phyloP scores from a whole-genome alignment of 1,140 invertebrate species.

The Ips nitidus region DNA sequence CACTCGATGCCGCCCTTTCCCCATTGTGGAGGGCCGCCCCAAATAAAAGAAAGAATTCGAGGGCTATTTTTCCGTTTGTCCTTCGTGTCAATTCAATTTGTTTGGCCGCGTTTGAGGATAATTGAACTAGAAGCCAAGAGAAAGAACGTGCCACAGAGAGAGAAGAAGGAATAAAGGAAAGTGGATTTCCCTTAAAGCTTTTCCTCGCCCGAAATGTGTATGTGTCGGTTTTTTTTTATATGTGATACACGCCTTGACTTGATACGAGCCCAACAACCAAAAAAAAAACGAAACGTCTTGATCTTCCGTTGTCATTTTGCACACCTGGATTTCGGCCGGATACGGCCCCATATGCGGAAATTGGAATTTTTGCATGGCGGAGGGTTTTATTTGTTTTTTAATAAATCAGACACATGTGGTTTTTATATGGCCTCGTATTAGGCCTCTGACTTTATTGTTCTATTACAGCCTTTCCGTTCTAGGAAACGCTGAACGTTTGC shows the following conservation, averaged over 20 bases:
- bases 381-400: constrained; percentile 19
- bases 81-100: not conserved
- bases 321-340: constrained; percentile 21
- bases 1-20: constrained; percentile 36
- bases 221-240: too few species aligned
- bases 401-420: constrained; percentile 28
- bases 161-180: too few species aligned
- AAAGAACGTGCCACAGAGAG: too few species aligned
- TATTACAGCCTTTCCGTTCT: constrained; percentile 2
- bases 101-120: not conserved
- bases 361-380: constrained; percentile 8
- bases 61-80: constrained; percentile 3
- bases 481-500: too few species aligned
- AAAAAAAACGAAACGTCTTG: constrained; percentile 20
- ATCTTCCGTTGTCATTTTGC: constrained; percentile 19
- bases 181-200: too few species aligned
- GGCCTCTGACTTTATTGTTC: constrained; percentile 21
- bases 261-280: not conserved
- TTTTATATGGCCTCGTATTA: constrained; percentile 24
- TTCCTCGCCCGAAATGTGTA: too few species aligned
- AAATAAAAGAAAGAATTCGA: constrained; percentile 8
- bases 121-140: not conserved
- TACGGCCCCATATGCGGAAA: constrained; percentile 10
- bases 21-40: constrained; percentile 19
- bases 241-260: not conserved